Evolutionary conservation across 2,113 vertebrate species (phyloP).

Genomic region (Archocentrus centrarchus): DNA sequence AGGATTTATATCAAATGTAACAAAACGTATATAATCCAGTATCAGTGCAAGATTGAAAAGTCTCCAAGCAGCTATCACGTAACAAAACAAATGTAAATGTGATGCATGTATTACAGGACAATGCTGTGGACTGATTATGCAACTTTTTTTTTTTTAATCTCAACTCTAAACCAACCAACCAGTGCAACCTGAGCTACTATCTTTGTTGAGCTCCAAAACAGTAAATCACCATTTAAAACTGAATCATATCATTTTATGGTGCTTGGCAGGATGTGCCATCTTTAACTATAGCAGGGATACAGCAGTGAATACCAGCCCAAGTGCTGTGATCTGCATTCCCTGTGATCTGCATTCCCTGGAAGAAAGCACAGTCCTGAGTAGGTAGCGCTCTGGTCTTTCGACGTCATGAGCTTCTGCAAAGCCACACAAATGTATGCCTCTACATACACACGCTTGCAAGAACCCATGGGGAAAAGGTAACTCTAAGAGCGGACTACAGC

Average conservation of each 20-base stretch:
- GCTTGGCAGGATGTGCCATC: conserved; percentile 34
- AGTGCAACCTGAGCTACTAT: conserved; percentile 18
- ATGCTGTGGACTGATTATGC: background rate
- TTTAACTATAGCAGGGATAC: background rate
- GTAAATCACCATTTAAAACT: background rate
- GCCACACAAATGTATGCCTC: background rate
- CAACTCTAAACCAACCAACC: conserved; percentile 15
- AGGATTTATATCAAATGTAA: background rate
- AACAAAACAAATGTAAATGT: background rate
- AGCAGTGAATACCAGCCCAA: background rate
- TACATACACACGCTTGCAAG: background rate
- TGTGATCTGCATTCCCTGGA: conserved; percentile 25
- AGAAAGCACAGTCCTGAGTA: conserved; percentile 20
- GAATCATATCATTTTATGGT: conserved; percentile 3
- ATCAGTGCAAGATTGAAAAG: background rate
- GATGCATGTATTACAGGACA: background rate
- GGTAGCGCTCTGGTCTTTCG: background rate
- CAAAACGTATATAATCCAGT: background rate
- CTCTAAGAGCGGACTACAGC: conserved; percentile 28
- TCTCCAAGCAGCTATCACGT: background rate
- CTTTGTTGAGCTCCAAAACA: conserved; percentile 10
- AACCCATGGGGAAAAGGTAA: background rate
- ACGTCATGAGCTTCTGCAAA: conserved; percentile 20
- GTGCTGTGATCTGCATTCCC: conserved; percentile 30
- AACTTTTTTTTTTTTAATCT: background rate